Base-by-base conservation (phyloP, 1,140 invertebrate species). In the Drosophila bocki region DNA sequence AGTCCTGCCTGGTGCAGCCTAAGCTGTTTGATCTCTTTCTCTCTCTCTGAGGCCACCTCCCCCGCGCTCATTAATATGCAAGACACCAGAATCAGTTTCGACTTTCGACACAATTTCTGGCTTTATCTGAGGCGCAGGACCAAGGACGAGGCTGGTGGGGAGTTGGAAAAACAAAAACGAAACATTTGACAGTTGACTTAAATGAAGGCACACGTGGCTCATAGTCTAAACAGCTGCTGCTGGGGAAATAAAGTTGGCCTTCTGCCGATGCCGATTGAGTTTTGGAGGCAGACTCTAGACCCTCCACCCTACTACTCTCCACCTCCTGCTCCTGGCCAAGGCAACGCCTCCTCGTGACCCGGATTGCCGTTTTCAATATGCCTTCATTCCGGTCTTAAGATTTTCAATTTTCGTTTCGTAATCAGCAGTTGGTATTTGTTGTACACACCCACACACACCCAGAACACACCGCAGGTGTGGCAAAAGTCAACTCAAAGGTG, bases 321-420 rank as follows among this genome's bases (percentile, higher is more conserved):
- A 29, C 26, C 26, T 29, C 15, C 7, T n/a, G n/a, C 29, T 26
- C 9, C 13, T 39, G 35, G 22, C 47, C 62, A 33, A 11, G 29
- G 12, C 33, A 29, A 50, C 65, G 47, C 47, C 62, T 44, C 26
- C n/a, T 48, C 33, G 13, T 50, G 63, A 47, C 48, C 58, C 56
- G 57, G 39, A 50, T 80, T 80, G 57, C 64, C 56, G 22, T 67
- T 80, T 88, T 88, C 79, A 86, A 87, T 82, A 86, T 79, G 64
- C 75, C 26, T 51, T 56, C 53, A 19, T 26, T 56, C 51, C 78
- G 65, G 62, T 59, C 81, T 90, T 88, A 88, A 88, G 85, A 90
- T 90, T 88, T 90, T 90, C 81, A 88, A 88, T 88, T 88, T 88
- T 90, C 85, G 54, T 75, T 90, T 77, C 78, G 85, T 90, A 88